phyloP scores from a whole-genome alignment of 2,797 vertebrate species.

The Sebastes dallii region DNA sequence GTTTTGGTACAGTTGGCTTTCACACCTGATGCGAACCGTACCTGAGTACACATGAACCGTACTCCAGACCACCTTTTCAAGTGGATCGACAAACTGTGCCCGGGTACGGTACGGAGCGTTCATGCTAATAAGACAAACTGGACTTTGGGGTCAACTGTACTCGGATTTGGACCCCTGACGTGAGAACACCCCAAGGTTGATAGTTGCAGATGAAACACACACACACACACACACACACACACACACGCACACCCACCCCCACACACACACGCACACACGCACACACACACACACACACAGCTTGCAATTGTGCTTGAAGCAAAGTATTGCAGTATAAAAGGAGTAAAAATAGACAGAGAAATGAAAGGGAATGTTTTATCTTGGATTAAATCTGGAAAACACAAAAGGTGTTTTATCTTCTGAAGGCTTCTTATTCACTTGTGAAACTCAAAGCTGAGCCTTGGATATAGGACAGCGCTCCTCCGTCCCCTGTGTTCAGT shows the following conservation, averaged over 20 bases:
- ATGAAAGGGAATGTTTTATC: slow-evolving; percentile 10
- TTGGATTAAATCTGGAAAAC: background rate
- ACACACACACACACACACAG: background rate
- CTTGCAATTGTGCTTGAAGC: background rate
- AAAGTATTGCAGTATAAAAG: background rate
- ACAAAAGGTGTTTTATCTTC: slow-evolving; percentile 7
- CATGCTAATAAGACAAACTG: too few species aligned
- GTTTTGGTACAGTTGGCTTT: too few species aligned
- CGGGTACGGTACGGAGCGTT: too few species aligned
- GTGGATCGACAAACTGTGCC: too few species aligned
- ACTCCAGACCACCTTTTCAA: too few species aligned
- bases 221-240: background rate
- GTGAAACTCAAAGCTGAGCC: background rate
- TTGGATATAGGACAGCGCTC: background rate
- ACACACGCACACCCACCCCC: background rate
- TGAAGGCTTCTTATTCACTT: background rate
- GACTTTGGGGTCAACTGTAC: too few species aligned
- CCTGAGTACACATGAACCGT: too few species aligned
- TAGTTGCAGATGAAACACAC: background rate
- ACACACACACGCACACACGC: background rate
- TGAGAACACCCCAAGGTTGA: background rate
- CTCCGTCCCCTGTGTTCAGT: background rate
- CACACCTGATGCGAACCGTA: too few species aligned
- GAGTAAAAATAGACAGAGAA: background rate
- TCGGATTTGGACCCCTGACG: too few species aligned